These are phyloP conservation scores for human DNA, from an alignment of 2,113 vertebrate genomes.

Conservation along the genomic window DNA sequence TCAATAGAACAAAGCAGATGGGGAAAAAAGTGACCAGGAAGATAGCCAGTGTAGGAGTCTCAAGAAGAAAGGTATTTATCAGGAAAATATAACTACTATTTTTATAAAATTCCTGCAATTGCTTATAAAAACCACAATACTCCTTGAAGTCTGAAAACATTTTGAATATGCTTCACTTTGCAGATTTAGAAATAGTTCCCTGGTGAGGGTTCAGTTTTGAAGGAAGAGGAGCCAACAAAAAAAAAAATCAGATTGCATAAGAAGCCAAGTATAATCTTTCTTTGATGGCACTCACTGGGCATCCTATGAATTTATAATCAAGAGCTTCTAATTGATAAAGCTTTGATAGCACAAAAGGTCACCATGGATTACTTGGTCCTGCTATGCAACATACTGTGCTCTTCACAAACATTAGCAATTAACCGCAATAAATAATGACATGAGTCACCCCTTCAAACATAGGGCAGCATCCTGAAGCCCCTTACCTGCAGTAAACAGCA, in stretches of 20 bases:
- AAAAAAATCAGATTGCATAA: slow-evolving; percentile 46
- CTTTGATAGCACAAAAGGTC: slow-evolving; percentile 77
- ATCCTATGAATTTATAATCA: slow-evolving; percentile 75
- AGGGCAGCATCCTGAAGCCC: slow-evolving; percentile 45
- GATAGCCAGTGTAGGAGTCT: neutral
- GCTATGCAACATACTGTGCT: slow-evolving; percentile 73
- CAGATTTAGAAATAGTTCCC: slow-evolving; percentile 59
- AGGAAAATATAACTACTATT: slow-evolving; percentile 40
- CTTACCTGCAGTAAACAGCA: slow-evolving; percentile 59
- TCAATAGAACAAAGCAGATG: slow-evolving; percentile 2
- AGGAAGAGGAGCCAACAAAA: slow-evolving; percentile 25
- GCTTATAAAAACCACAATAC: slow-evolving; percentile 48
- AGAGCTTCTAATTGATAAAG: slow-evolving; percentile 68
- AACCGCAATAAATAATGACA: slow-evolving; percentile 66
- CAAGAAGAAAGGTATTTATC: slow-evolving; percentile 35
- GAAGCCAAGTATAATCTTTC: slow-evolving; percentile 67
- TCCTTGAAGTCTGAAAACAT: slow-evolving; percentile 59
- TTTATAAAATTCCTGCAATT: slow-evolving; percentile 42
- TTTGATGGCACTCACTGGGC: slow-evolving; percentile 70
- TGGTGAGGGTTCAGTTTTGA: slow-evolving; percentile 52
- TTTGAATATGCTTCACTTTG: slow-evolving; percentile 57
- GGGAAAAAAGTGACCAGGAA: slow-evolving; percentile 23
- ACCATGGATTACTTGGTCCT: slow-evolving; percentile 73
- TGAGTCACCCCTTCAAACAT: slow-evolving; percentile 59
- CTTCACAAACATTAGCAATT: slow-evolving; percentile 72